Percentiles rank a stretch among this genome's conserved stretches.
These are phyloP conservation scores for Vidua chalybeata DNA, from an alignment of 2,113 vertebrate species.

Conservation along the genomic window DNA sequence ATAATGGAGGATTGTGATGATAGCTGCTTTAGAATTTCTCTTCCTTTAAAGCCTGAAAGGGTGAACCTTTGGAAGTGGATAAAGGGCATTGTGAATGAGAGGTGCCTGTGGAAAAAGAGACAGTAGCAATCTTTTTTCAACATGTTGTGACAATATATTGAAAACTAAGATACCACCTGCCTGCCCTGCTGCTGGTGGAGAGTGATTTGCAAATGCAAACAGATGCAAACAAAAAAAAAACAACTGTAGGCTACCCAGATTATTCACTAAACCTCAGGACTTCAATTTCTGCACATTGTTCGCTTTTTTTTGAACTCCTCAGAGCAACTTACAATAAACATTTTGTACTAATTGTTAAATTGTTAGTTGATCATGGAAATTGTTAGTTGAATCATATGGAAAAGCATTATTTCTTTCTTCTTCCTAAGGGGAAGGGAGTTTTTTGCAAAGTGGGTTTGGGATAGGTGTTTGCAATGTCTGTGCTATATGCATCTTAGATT, in stretches of 20 bases:
- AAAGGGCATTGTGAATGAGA: not conserved
- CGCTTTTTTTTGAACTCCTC: not conserved
- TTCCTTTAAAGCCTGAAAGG: not conserved
- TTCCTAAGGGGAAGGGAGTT: not conserved
- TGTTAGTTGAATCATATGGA: not conserved
- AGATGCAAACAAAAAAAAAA: not conserved
- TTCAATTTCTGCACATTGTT: not conserved
- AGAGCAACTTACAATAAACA: not conserved
- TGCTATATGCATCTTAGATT: not conserved
- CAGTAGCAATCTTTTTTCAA: not conserved
- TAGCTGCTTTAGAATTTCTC: not conserved
- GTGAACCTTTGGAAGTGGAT: not conserved
- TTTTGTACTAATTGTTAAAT: not conserved
- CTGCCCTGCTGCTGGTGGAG: not conserved
- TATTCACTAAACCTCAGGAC: not conserved
- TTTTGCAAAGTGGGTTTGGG: not conserved
- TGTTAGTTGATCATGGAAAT: not conserved
- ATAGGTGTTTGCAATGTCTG: not conserved
- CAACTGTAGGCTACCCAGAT: not conserved
- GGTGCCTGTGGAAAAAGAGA: not conserved
- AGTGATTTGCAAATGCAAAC: not conserved
- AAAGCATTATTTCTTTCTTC: not conserved
- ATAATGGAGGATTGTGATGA: not conserved
- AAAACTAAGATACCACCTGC: not conserved
- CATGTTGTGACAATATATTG: not conserved